A percentile compares a stretch with the other conserved stretches of the same genome.
Evolutionary conservation across 2,888 invertebrate species (phyloP).

Genomic region (Pteria penguin): DNA sequence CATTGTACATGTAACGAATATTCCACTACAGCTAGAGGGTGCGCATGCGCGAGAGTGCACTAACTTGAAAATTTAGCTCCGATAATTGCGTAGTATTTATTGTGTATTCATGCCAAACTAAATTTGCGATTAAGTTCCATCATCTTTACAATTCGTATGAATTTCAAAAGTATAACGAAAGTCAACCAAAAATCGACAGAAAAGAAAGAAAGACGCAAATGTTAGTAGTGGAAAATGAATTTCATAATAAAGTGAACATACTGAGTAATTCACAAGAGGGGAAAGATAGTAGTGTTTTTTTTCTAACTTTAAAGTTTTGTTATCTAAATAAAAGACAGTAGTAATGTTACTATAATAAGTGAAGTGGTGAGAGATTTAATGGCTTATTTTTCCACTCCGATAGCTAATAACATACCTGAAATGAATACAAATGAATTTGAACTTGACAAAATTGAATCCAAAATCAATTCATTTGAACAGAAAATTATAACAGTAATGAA

Average conservation of each 20-base stretch:
- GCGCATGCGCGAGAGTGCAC: neutral
- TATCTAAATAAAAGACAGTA: too few species aligned
- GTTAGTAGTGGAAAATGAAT: neutral
- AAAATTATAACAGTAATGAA: neutral
- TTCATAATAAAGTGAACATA: neutral
- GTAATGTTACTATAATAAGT: neutral
- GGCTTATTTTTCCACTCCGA: neutral
- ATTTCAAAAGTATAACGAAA: neutral
- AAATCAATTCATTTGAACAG: slow-evolving; percentile 9
- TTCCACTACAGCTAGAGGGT: too few species aligned
- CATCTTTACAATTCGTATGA: neutral
- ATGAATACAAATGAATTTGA: neutral
- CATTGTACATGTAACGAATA: too few species aligned
- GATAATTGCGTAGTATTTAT: neutral
- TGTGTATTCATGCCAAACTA: neutral
- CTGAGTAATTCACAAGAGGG: slow-evolving; percentile 3
- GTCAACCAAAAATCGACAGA: neutral
- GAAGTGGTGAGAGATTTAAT: slow-evolving; percentile 8
- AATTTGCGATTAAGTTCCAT: neutral
- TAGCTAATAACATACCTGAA: neutral
- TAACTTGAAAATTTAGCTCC: neutral
- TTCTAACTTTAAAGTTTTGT: too few species aligned
- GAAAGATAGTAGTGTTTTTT: too few species aligned
- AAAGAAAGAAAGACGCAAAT: neutral
- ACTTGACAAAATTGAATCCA: slow-evolving; percentile 11